phyloP scores from a whole-genome alignment of 53 echinoderm and acorn worm genomes.

The Luidia sarsii region DNA sequence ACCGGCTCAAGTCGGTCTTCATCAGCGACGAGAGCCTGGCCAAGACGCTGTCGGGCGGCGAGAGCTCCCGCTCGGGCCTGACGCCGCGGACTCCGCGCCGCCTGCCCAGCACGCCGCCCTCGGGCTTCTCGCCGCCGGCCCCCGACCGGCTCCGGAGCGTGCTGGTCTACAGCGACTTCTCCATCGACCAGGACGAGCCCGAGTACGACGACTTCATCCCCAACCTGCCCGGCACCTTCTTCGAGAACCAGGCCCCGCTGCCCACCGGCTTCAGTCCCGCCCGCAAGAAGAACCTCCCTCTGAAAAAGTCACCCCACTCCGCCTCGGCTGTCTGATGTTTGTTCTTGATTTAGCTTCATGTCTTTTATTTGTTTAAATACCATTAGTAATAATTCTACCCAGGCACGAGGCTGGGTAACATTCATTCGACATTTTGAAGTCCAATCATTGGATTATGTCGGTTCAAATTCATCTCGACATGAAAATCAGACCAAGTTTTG shows the following conservation, averaged over 20 bases:
- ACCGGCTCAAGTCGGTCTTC: constrained; percentile 82
- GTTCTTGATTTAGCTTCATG: too few species aligned
- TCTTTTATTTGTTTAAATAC: too few species aligned
- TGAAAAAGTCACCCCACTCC: constrained; percentile 21
- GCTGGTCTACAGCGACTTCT: constrained; percentile 37
- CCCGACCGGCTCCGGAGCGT: constrained; percentile 26
- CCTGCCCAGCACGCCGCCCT: constrained; percentile 79
- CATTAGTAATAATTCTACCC: too few species aligned
- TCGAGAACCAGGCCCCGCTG: constrained; percentile 76
- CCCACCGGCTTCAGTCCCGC: constrained; percentile 41
- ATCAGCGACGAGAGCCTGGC: constrained; percentile 94
- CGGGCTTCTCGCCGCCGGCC: constrained; percentile 76
- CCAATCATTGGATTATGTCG: too few species aligned
- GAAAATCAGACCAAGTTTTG: too few species aligned
- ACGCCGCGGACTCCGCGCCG: constrained; percentile 59
- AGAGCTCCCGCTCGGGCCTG: constrained; percentile 76
- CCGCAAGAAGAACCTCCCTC: constrained; percentile 34
- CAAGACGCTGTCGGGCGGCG: constrained; percentile 65
- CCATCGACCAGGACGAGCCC: constrained; percentile 76
- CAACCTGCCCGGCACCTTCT: constrained; percentile 76
- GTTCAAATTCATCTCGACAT: too few species aligned
- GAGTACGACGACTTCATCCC: constrained; percentile 90
- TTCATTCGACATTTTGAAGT: too few species aligned
- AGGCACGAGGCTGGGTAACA: too few species aligned
- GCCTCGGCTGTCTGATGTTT: constrained; percentile 45